Percentiles rank a stretch among this genome's conserved stretches.
These are phyloP conservation scores for Arrhamphus sclerolepis DNA, from an alignment of 2,797 vertebrate species.

Conservation along the genomic window DNA sequence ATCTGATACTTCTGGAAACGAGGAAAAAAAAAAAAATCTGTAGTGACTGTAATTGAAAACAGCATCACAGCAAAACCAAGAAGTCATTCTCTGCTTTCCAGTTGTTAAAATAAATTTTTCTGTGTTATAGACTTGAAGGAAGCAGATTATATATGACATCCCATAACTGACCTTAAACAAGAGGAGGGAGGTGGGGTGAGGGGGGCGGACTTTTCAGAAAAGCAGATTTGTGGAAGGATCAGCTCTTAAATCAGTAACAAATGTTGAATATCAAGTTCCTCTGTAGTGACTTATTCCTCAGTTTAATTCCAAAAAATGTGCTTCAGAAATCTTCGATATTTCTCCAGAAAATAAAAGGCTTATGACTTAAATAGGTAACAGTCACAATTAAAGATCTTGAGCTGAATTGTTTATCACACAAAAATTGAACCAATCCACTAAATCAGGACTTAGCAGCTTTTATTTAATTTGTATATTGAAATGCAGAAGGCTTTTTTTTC, in stretches of 20 bases:
- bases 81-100: conserved; percentile 53
- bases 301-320: neutral
- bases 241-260: conserved; percentile 1
- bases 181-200: conserved; percentile 4
- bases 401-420: too few species aligned
- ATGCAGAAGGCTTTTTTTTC: neutral
- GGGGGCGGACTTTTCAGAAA: neutral
- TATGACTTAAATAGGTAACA: neutral
- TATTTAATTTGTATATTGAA: too few species aligned
- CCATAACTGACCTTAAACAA: conserved; percentile 12
- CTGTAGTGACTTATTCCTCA: neutral
- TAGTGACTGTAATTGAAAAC: conserved; percentile 77
- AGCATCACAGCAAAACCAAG: conserved; percentile 52
- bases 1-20: conserved; percentile 49
- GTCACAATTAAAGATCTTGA: too few species aligned
- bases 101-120: conserved; percentile 46
- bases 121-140: conserved; percentile 20
- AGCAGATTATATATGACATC: conserved; percentile 23
- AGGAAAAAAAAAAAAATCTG: conserved; percentile 30
- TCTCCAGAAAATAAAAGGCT: neutral
- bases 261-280: neutral
- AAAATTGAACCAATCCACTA: too few species aligned
- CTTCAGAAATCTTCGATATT: too few species aligned
- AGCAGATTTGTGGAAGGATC: conserved; percentile 10
- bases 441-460: too few species aligned